Conservation (phyloP, 2,888 invertebrate species). For the Cantharis nigra region DNA sequence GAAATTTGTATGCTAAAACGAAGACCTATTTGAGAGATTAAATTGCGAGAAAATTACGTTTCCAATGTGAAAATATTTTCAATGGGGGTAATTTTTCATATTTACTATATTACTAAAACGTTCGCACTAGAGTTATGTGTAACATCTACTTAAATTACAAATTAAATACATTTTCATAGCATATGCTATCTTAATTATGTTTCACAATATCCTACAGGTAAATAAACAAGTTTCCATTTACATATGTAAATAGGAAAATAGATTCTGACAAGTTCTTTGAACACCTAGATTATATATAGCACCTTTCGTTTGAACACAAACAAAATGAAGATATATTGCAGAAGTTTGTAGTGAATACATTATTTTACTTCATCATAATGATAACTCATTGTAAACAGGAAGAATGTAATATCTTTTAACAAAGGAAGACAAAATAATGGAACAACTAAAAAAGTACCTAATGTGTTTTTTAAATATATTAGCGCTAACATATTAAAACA, state of each 20-base stretch:
- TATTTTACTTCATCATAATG: background rate
- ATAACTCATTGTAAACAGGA: background rate
- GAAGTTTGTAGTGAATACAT: background rate
- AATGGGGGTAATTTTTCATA: background rate
- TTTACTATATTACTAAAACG: background rate
- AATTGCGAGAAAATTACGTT: background rate
- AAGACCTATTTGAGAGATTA: background rate
- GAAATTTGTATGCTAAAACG: background rate
- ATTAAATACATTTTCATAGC: background rate
- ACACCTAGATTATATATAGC: background rate
- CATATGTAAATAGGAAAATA: background rate
- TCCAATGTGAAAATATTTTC: background rate
- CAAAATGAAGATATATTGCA: background rate
- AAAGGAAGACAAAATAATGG: background rate
- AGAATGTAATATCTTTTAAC: background rate
- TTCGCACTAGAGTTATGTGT: background rate
- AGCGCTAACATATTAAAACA: background rate
- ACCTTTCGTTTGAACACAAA: background rate
- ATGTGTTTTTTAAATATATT: background rate
- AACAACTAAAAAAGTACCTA: background rate
- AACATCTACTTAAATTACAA: background rate
- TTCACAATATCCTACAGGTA: background rate
- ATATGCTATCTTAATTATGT: background rate
- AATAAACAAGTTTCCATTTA: background rate
- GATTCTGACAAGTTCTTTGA: background rate